These are phyloP conservation scores for Therioaphis trifolii DNA, from an alignment of 2,888 invertebrate genomes.

Conservation along the genomic window DNA sequence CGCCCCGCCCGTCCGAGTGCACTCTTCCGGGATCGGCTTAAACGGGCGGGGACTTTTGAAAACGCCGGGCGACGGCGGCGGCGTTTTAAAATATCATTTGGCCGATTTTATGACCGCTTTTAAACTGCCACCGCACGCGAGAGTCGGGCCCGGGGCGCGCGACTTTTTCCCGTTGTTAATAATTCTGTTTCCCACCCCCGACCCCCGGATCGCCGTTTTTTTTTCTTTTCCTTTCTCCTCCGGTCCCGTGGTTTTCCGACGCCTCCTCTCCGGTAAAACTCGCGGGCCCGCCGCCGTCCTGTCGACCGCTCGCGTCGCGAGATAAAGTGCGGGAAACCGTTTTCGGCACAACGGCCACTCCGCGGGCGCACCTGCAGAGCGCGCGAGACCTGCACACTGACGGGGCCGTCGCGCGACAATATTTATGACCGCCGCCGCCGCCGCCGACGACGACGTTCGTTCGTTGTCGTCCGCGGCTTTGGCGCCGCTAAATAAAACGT, in stretches of 20 bases:
- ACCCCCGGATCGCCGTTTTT: too few species aligned
- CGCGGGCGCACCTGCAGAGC: too few species aligned
- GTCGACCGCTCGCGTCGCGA: background rate
- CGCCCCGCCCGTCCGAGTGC: too few species aligned
- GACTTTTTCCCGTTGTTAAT: conserved; percentile 32
- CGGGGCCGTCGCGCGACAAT: background rate
- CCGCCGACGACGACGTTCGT: background rate
- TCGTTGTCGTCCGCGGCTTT: background rate
- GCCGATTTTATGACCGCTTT: conserved; percentile 45
- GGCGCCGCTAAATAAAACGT: background rate
- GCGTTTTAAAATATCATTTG: conserved; percentile 57
- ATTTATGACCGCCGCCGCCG: background rate
- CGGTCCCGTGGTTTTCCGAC: too few species aligned
- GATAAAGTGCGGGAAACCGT: background rate
- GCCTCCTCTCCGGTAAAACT: background rate
- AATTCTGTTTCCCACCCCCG: too few species aligned
- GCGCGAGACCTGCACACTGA: background rate
- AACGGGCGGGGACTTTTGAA: conserved; percentile 17
- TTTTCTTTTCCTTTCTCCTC: background rate
- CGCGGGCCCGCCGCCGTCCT: background rate
- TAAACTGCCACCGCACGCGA: too few species aligned
- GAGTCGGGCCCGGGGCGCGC: background rate
- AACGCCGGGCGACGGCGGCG: background rate
- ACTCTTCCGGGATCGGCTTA: conserved; percentile 4
- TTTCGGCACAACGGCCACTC: background rate